These are phyloP conservation scores for Pyrrhia umbra DNA, from an alignment of 2,888 invertebrate genomes.

Conservation along the genomic window DNA sequence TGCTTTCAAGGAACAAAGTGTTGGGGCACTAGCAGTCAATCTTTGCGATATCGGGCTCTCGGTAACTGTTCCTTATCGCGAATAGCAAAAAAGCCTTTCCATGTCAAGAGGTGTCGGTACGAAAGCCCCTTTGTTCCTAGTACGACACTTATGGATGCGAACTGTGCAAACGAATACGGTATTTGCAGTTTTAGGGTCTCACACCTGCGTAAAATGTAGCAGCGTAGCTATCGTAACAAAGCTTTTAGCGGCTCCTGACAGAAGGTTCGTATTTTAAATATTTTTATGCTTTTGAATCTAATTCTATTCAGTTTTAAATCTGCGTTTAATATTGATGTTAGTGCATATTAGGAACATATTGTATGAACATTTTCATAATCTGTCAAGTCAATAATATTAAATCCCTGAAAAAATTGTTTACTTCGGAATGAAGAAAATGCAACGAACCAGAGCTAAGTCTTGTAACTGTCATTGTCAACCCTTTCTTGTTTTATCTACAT, in stretches of 20 bases:
- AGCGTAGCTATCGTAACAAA: constrained; percentile 12
- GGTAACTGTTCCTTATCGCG: constrained; percentile 81
- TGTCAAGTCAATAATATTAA: too few relatives aligned
- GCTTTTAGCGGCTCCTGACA: constrained; percentile 12
- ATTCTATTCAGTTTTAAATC: too few relatives aligned
- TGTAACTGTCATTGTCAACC: constrained; percentile 32
- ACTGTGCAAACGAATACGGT: constrained; percentile 52
- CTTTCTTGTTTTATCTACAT: constrained; percentile 24
- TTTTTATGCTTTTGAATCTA: background rate
- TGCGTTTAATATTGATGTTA: too few relatives aligned
- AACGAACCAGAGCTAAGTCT: constrained; percentile 33
- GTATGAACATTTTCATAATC: too few relatives aligned
- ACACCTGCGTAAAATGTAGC: constrained; percentile 33
- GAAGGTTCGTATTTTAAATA: background rate
- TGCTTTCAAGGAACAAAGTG: constrained; percentile 79
- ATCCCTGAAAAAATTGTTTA: constrained; percentile 4
- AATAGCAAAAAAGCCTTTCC: constrained; percentile 87
- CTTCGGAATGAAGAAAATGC: constrained; percentile 17
- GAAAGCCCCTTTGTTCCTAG: constrained; percentile 83
- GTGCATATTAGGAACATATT: too few relatives aligned
- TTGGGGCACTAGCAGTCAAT: constrained; percentile 71
- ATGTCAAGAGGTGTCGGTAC: constrained; percentile 86
- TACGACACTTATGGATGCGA: constrained; percentile 62
- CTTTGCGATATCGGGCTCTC: constrained; percentile 72
- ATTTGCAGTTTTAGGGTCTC: constrained; percentile 48